Percentiles rank a stretch among this genome's conserved stretches.
These are phyloP conservation scores for Rachycentron canadum DNA, from an alignment of 2,797 vertebrate genomes.

Conservation along the genomic window DNA sequence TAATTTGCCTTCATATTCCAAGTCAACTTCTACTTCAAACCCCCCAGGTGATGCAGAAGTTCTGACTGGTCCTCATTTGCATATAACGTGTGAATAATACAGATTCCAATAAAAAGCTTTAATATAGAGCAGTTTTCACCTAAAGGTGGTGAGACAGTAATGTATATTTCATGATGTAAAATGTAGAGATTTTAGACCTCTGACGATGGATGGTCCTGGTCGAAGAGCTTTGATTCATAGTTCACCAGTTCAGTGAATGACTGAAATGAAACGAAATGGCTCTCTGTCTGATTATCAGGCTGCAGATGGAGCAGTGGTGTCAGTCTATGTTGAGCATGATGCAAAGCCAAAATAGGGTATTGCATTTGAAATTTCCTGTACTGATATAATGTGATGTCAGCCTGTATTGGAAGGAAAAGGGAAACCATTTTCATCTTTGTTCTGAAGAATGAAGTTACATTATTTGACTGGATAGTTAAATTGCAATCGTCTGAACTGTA, in stretches of 20 bases:
- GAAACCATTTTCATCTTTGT: neutral
- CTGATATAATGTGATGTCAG: neutral
- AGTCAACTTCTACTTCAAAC: neutral
- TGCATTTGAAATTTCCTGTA: neutral
- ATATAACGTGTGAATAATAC: neutral
- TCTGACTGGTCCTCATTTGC: neutral
- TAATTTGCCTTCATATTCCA: neutral
- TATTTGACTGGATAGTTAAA: neutral
- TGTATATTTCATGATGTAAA: neutral
- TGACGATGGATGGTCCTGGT: neutral
- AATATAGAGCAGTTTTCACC: neutral
- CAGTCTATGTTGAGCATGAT: neutral
- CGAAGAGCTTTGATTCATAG: neutral
- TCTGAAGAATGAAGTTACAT: neutral
- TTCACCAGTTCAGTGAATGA: slow-evolving; percentile 5
- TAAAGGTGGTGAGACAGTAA: neutral
- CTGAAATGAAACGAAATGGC: neutral
- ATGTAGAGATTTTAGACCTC: neutral
- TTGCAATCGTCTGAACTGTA: neutral
- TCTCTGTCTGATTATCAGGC: neutral
- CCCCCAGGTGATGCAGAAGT: neutral
- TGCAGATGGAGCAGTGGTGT: neutral
- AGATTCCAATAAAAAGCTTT: slow-evolving; percentile 1
- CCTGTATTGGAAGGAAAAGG: neutral
- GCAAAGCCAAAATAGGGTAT: neutral